Percentiles rank a stretch among this genome's conserved stretches.
Evolutionary conservation across 2,888 invertebrate genomes (phyloP).

Genomic region (Tachina fera): DNA sequence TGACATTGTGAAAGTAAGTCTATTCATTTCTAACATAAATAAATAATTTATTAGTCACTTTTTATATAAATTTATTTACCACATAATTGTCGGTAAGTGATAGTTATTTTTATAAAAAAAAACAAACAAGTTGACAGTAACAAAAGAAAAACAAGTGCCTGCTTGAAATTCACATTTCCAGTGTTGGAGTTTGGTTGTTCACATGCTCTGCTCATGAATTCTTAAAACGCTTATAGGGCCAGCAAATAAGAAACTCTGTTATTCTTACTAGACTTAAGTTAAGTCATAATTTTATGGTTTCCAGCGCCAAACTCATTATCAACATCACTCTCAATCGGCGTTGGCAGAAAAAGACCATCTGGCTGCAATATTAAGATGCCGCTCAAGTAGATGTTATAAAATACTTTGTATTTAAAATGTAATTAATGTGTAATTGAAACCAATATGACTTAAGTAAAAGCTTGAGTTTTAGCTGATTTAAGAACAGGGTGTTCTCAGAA

Average conservation of each 20-base stretch:
- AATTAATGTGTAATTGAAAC: slow-evolving; percentile 40
- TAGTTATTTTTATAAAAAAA: not conserved
- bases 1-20: slow-evolving; percentile 22
- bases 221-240: slow-evolving; percentile 4
- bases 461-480: not conserved
- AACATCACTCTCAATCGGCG: not conserved
- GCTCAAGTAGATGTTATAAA: slow-evolving; percentile 23
- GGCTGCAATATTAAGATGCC: slow-evolving; percentile 28
- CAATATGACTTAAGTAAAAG: not conserved
- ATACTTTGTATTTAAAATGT: slow-evolving; percentile 23
- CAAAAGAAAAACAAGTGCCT: slow-evolving; percentile 16
- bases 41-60: slow-evolving; percentile 23
- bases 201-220: slow-evolving; percentile 14
- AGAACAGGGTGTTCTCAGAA: not conserved
- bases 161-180: slow-evolving; percentile 32
- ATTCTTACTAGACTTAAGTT: slow-evolving; percentile 23
- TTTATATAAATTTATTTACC: not conserved
- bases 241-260: not conserved
- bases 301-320: not conserved
- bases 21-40: slow-evolving; percentile 37
- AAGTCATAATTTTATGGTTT: slow-evolving; percentile 6
- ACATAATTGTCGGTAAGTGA: not conserved
- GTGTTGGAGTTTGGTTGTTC: not conserved
- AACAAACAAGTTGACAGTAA: not conserved
- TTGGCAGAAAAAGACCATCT: slow-evolving; percentile 8